These are phyloP conservation scores for Clivina fossor DNA, from an alignment of 2,888 invertebrate genomes.

Conservation along the genomic window DNA sequence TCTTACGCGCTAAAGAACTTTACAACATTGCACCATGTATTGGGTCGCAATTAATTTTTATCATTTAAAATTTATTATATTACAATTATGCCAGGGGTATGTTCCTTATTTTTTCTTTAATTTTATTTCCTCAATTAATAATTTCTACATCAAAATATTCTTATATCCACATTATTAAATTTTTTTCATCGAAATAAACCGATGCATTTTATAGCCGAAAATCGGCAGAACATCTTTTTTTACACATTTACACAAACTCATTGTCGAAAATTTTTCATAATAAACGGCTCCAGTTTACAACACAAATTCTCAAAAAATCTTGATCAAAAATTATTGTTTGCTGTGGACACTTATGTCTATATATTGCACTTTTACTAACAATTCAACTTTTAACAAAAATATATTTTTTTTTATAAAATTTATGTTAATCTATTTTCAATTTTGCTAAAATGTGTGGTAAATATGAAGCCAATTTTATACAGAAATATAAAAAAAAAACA, in stretches of 20 bases:
- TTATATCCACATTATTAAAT: slow-evolving; percentile 14
- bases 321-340: no score
- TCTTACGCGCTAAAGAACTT: slow-evolving; percentile 46
- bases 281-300: no score
- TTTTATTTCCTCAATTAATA: slow-evolving; percentile 18
- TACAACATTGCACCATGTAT: slow-evolving; percentile 54
- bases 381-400: no score
- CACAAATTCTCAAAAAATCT: no score
- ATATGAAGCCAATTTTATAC: no score
- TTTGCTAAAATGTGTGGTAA: no score
- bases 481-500: not conserved
- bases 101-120: slow-evolving; percentile 47
- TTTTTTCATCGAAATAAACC: slow-evolving; percentile 25
- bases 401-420: no score
- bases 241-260: slow-evolving; percentile 23
- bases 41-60: slow-evolving; percentile 46
- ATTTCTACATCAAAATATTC: slow-evolving; percentile 34
- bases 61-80: slow-evolving; percentile 44
- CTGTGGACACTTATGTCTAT: no score
- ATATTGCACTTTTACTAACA: no score
- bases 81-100: slow-evolving; percentile 54
- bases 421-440: no score
- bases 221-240: slow-evolving; percentile 18
- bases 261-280: not conserved
- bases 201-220: slow-evolving; percentile 15